These are phyloP conservation scores for Polyommatus iphigenia DNA, from an alignment of 2,888 invertebrate genomes.

Conservation along the genomic window DNA sequence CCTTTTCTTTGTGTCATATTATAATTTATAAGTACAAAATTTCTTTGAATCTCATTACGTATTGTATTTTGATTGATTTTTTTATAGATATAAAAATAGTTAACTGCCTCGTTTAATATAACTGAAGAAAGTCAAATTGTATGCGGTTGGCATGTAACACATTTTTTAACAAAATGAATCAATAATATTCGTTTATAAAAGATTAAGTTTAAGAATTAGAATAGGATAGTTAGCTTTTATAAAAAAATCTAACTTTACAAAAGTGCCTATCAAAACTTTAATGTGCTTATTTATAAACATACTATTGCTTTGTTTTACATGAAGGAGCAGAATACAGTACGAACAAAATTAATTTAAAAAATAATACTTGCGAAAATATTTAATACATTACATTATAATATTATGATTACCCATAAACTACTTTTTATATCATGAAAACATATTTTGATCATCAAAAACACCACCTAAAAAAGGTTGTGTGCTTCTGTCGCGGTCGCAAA, in stretches of 20 bases:
- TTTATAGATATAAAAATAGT: too few relatives aligned
- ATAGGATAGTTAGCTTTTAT: too few relatives aligned
- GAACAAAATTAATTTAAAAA: not conserved
- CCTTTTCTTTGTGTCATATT: not conserved
- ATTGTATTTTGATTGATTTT: too few relatives aligned
- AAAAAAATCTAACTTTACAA: not conserved
- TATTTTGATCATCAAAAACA: not conserved
- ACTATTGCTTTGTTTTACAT: constrained; percentile 6
- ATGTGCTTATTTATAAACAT: not conserved
- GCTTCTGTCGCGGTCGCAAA: not conserved
- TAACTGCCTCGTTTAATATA: too few relatives aligned
- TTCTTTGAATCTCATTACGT: too few relatives aligned
- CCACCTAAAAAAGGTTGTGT: not conserved
- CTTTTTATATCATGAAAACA: not conserved
- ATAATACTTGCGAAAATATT: not conserved
- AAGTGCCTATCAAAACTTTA: not conserved
- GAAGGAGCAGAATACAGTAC: not conserved
- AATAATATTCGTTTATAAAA: too few relatives aligned
- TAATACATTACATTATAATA: not conserved
- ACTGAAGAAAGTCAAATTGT: too few relatives aligned
- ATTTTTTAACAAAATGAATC: too few relatives aligned
- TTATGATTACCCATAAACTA: not conserved
- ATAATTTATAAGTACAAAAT: too few relatives aligned
- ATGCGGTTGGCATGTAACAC: too few relatives aligned
- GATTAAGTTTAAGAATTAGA: too few relatives aligned